Percentiles rank a stretch among this genome's conserved stretches.
Evolutionary conservation across 2,888 invertebrate species (phyloP).

Genomic region (Pterobdella sp.): DNA sequence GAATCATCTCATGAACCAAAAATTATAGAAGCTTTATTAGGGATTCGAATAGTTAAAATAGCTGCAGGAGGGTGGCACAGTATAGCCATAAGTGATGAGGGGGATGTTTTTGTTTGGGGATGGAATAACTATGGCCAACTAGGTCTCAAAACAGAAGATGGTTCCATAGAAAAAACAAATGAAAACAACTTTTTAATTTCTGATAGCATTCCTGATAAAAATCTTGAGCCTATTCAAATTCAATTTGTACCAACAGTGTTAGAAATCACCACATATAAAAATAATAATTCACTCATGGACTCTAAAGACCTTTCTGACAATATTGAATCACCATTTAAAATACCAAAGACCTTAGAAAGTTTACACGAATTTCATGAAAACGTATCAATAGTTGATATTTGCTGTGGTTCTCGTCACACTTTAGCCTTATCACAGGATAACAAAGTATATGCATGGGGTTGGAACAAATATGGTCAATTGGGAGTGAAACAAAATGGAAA

Average conservation of each 20-base stretch:
- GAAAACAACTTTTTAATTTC: too few species aligned
- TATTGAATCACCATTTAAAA: background rate
- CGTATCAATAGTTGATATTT: conserved; percentile 5
- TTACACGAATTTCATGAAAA: background rate
- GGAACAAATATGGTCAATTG: conserved; percentile 74
- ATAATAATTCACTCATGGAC: background rate
- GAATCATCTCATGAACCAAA: conserved; percentile 60
- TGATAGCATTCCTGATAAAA: background rate
- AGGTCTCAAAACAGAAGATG: conserved; percentile 55
- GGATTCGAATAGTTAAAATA: conserved; percentile 64
- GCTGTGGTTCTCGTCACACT: conserved; percentile 25
- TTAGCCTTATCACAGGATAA: conserved; percentile 56
- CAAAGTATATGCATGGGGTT: conserved; percentile 67
- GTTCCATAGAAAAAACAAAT: background rate
- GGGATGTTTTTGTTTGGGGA: conserved; percentile 79
- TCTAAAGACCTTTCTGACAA: background rate
- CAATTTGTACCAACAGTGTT: conserved; percentile 1
- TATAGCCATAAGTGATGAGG: conserved; percentile 57
- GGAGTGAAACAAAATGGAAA: conserved; percentile 48
- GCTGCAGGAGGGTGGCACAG: conserved; percentile 81
- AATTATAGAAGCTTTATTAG: conserved; percentile 66
- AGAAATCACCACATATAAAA: background rate
- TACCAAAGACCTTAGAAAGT: too few species aligned
- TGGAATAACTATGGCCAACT: conserved; percentile 82
- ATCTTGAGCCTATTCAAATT: background rate